Evolutionary conservation across 2,888 invertebrate species (phyloP), one percentile per base, ranked within the genome.

Genomic region (Tineola bisselliella): DNA sequence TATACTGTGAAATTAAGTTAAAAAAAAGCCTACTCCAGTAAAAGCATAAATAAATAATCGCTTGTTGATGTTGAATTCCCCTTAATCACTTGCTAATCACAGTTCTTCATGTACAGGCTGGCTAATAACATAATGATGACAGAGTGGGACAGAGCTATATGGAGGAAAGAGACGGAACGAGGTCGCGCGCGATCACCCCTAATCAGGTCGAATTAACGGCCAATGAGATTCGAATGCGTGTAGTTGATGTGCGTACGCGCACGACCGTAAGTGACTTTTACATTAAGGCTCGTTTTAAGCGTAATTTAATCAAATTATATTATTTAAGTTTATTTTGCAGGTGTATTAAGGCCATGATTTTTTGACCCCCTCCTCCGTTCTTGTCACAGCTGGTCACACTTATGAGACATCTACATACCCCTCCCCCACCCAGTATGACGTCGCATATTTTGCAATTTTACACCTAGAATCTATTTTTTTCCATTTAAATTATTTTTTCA

Each of bases 41-140:
- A 48, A 15, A 84, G 82, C 82, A 84, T 80, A 84, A 84, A 84
- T 84, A 84, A 84, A 84, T 84, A 84, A 84, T 83, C 81, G 81
- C 81, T 79, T 79, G 83, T 84, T 84, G 83, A 84, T 77, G 76
- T 79, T 80, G 84, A 83, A 84, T 83, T 82, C 76, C 73, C 75
- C 81, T 77, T 84, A 84, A 84, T 84, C 81, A 82, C 74, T 74
- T 75, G 83, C 82, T 84, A 84, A 84, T 84, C 82, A 84, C 79
- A 73, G 79, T 73, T 77, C 77, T 81, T 77, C 76, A 74, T 73
- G 75, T 71, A 70, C 71, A 70, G 70, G 70, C 67, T 64, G 67
- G 66, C 74, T 84, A 82, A 84, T 84, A 78, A 82, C 81, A 77
- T 84, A 83, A 84, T 83, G 83, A 81, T 64, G 76, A 65, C 72